Evolutionary conservation across 2,888 invertebrate species (phyloP).

Genomic region (Ectemnius cavifrons): DNA sequence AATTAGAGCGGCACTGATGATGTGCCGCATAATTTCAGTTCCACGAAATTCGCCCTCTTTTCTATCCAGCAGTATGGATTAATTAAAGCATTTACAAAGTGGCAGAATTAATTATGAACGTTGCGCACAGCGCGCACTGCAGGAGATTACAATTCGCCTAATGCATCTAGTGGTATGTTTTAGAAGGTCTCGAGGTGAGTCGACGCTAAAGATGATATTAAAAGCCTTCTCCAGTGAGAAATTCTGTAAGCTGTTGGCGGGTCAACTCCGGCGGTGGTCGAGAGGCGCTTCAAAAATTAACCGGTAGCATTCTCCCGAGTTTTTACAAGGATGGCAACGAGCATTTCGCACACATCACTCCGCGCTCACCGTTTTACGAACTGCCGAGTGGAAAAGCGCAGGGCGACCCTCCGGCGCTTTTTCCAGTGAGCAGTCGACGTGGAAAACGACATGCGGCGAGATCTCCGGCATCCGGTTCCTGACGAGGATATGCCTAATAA

Average conservation of each 20-base stretch:
- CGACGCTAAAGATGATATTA: too few species aligned
- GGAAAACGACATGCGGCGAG: slow-evolving; percentile 18
- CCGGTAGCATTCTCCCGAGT: slow-evolving; percentile 63
- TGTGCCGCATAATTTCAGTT: neutral
- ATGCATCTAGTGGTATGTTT: too few species aligned
- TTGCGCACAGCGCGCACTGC: too few species aligned
- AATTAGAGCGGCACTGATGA: neutral
- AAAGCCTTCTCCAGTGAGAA: too few species aligned
- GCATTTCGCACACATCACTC: slow-evolving; percentile 48
- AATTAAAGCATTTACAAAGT: too few species aligned
- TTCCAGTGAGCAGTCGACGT: neutral
- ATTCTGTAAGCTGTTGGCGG: slow-evolving; percentile 14
- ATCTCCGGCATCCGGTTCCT: neutral
- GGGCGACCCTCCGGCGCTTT: neutral
- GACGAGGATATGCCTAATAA: slow-evolving; percentile 34
- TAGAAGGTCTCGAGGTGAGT: too few species aligned
- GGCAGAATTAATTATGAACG: too few species aligned
- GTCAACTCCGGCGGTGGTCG: slow-evolving; percentile 46
- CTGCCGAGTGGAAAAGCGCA: slow-evolving; percentile 45
- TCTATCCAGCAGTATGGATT: too few species aligned
- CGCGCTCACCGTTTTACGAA: slow-evolving; percentile 52
- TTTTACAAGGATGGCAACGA: slow-evolving; percentile 41
- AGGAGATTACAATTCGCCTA: too few species aligned
- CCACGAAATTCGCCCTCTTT: too few species aligned
- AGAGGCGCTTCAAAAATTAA: slow-evolving; percentile 68